These are phyloP conservation scores for Botrylloides violaceus DNA, from an alignment of 23 tunicate species.

Conservation along the genomic window DNA sequence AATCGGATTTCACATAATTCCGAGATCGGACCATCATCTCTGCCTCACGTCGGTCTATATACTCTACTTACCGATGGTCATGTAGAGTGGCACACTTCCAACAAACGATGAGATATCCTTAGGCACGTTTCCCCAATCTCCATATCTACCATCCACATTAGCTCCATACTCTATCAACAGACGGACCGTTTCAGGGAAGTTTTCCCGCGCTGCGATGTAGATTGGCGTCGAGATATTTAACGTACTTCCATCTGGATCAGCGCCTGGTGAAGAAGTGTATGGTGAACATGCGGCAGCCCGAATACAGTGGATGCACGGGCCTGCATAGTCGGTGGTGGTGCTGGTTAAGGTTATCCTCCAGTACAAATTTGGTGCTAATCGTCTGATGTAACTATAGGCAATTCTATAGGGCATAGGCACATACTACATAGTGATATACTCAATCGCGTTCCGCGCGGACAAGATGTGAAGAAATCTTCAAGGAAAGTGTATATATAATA, in stretches of 20 bases:
- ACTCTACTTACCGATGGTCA: conserved; percentile 52
- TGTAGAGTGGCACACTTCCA: conserved; percentile 61
- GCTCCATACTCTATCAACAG: conserved; percentile 66
- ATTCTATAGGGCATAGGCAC: not conserved
- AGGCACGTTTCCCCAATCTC: not conserved
- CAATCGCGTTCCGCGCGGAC: too few species aligned
- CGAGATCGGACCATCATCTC: too few species aligned
- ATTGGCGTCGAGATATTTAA: conserved; percentile 64
- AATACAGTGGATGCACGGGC: too few species aligned
- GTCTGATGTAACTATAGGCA: too few species aligned
- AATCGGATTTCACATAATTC: too few species aligned
- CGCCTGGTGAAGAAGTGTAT: conserved; percentile 26
- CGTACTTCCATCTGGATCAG: conserved; percentile 74
- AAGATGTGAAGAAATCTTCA: too few species aligned
- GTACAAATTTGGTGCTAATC: too few species aligned
- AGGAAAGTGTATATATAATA: not conserved
- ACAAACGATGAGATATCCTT: not conserved
- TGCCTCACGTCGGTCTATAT: too few species aligned
- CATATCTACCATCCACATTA: conserved; percentile 71
- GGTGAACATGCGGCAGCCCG: too few species aligned
- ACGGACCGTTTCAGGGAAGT: conserved; percentile 43
- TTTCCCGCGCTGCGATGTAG: conserved; percentile 64
- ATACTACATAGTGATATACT: not conserved
- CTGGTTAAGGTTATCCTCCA: too few species aligned
- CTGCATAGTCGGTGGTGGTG: too few species aligned